phyloP scores from a whole-genome alignment of 1,140 invertebrate species.

The Bombus haemorrhoidalis region DNA sequence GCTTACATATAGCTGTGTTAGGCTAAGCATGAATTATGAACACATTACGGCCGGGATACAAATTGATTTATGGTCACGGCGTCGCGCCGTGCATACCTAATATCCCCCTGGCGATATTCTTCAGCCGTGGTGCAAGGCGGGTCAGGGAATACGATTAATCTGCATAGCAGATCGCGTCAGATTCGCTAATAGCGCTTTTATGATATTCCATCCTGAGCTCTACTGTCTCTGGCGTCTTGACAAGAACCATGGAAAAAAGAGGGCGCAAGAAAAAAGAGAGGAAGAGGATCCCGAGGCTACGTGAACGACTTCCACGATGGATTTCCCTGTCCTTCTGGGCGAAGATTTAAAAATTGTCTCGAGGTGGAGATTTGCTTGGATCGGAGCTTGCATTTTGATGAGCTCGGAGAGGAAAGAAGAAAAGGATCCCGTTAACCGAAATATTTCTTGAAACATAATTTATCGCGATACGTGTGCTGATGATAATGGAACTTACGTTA shows the following conservation, averaged over 20 bases:
- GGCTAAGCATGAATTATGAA: constrained; percentile 81
- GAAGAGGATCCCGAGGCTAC: background rate
- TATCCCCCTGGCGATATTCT: constrained; percentile 74
- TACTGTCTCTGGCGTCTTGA: constrained; percentile 38
- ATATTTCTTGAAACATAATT: background rate
- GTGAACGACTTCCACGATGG: constrained; percentile 5
- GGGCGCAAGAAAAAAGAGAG: background rate
- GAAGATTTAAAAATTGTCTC: constrained; percentile 16
- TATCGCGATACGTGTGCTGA: background rate
- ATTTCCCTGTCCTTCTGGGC: background rate
- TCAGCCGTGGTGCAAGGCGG: constrained; percentile 58
- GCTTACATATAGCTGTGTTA: constrained; percentile 66
- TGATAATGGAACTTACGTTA: background rate
- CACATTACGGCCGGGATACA: constrained; percentile 77
- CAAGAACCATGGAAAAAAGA: constrained; percentile 6
- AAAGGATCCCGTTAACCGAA: background rate
- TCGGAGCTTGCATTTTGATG: constrained; percentile 8
- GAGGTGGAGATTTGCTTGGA: background rate
- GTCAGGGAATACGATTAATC: constrained; percentile 74
- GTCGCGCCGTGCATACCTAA: constrained; percentile 75
- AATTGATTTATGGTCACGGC: constrained; percentile 79
- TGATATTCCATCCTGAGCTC: constrained; percentile 52
- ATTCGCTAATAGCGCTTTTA: constrained; percentile 70
- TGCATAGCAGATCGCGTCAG: constrained; percentile 69
- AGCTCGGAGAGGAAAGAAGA: background rate